These are phyloP conservation scores for Myotis vivesi DNA, from an alignment of 2,797 vertebrate species.

Conservation along the genomic window DNA sequence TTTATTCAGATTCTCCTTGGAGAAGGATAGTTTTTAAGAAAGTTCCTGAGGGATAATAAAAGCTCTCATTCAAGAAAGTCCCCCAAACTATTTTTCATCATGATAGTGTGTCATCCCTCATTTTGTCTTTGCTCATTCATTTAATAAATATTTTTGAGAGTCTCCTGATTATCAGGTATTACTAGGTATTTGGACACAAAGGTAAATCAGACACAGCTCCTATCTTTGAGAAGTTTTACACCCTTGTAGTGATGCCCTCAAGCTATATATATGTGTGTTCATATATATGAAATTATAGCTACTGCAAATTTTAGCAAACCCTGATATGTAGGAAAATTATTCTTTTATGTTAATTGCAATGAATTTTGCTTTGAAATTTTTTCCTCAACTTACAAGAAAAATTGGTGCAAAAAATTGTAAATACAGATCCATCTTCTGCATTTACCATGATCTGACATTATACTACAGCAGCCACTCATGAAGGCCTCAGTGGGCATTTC, in stretches of 20 bases:
- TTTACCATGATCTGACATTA: neutral
- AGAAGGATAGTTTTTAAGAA: neutral
- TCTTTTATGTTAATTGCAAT: neutral
- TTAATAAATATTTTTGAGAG: neutral
- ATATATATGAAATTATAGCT: neutral
- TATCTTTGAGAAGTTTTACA: neutral
- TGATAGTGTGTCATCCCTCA: neutral
- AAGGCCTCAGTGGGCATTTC: neutral
- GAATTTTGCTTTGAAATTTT: neutral
- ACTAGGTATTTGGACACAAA: neutral
- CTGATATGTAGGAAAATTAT: neutral
- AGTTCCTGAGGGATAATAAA: neutral
- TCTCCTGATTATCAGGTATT: neutral
- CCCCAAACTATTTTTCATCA: neutral
- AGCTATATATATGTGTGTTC: neutral
- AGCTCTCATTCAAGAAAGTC: neutral
- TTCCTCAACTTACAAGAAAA: neutral
- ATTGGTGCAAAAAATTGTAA: neutral
- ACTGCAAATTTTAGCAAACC: neutral
- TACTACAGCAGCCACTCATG: fast-evolving
- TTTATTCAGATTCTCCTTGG: neutral
- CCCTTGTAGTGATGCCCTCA: neutral
- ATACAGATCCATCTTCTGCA: neutral
- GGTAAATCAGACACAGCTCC: neutral
- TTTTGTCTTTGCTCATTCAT: neutral